phyloP scores from a whole-genome alignment of 2,113 vertebrate species.

The Vidua macroura region DNA sequence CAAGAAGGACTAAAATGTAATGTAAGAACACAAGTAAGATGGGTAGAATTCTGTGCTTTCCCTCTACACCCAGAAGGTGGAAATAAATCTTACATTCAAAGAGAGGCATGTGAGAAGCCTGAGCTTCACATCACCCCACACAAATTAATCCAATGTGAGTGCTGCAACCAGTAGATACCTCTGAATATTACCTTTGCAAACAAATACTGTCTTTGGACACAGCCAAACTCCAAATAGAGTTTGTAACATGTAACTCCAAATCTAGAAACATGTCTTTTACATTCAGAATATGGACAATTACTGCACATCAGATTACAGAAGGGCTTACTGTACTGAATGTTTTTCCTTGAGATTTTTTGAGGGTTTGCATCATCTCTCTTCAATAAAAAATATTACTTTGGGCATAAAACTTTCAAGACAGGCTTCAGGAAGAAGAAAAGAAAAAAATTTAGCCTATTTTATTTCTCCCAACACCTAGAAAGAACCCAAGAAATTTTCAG shows the following conservation, averaged over 20 bases:
- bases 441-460: background rate
- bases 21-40: accelerated
- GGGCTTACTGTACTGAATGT: background rate
- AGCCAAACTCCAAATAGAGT: background rate
- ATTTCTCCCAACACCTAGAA: background rate
- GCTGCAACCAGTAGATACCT: background rate
- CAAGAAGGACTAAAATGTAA: background rate
- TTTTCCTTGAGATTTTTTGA: background rate
- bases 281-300: background rate
- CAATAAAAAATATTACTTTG: background rate
- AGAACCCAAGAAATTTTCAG: background rate
- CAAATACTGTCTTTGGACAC: background rate
- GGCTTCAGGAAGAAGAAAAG: background rate
- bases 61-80: background rate
- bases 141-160: background rate
- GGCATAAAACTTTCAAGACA: background rate
- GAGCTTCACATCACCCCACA: background rate
- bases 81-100: background rate
- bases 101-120: background rate
- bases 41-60: background rate
- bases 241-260: background rate
- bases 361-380: background rate
- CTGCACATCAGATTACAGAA: background rate
- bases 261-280: background rate
- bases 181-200: background rate